These are phyloP conservation scores for Drepana arcuata DNA, from an alignment of 1,140 invertebrate genomes.

Conservation along the genomic window DNA sequence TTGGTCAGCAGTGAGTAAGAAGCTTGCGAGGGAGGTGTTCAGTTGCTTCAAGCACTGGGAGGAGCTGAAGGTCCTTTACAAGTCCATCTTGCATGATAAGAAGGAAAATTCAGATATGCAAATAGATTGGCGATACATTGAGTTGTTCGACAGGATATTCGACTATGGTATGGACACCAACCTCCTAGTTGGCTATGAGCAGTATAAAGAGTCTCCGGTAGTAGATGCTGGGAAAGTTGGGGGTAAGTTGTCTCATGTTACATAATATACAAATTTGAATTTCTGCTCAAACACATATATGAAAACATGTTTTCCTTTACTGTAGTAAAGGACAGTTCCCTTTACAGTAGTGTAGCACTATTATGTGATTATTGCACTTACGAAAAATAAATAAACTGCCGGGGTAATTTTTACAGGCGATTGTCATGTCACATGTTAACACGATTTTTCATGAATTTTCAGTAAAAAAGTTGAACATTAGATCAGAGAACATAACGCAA, in stretches of 20 bases:
- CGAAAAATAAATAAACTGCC: no score
- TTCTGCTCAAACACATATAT: background rate
- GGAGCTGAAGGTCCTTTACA: constrained; percentile 37
- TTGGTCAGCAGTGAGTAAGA: constrained; percentile 34
- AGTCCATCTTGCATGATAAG: constrained; percentile 47
- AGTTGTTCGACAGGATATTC: constrained; percentile 59
- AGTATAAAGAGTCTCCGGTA: constrained; percentile 5
- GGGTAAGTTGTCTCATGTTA: no score
- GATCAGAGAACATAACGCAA: no score
- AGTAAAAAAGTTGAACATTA: constrained; percentile 45
- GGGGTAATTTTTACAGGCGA: no score
- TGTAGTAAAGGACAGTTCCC: no score
- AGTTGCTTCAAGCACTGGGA: constrained; percentile 45
- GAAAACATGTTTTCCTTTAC: no score
- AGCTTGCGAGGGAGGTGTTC: constrained; percentile 21
- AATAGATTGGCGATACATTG: constrained; percentile 60
- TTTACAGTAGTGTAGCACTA: no score
- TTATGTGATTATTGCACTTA: no score
- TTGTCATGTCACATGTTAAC: no score
- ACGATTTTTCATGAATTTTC: no score
- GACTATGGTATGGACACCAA: constrained; percentile 55
- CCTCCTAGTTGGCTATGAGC: constrained; percentile 43
- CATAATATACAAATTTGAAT: constrained; percentile 2
- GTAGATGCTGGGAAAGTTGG: constrained; percentile 20
- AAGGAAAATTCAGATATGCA: constrained; percentile 57